Evolutionary conservation across 2,888 invertebrate genomes (phyloP).

Genomic region (Corythucha ciliata): DNA sequence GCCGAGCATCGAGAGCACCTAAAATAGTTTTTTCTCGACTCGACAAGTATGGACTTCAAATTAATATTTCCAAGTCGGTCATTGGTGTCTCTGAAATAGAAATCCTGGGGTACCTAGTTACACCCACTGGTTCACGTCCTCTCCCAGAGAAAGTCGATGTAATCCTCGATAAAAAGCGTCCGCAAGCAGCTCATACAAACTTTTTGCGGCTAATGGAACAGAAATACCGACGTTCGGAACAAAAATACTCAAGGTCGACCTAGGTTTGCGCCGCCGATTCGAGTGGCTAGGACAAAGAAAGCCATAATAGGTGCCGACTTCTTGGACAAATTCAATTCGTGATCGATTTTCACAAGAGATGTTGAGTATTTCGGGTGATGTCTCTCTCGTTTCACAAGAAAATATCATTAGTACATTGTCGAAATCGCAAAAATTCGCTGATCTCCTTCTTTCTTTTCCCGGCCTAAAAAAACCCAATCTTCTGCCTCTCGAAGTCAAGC

Average conservation of each 20-base stretch:
- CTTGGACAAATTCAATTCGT: background rate
- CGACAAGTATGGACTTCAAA: background rate
- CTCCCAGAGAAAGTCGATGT: too few species aligned
- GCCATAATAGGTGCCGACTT: constrained; percentile 30
- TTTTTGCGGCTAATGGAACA: constrained; percentile 33
- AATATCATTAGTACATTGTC: background rate
- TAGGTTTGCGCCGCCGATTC: constrained; percentile 27
- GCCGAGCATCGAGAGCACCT: constrained; percentile 18
- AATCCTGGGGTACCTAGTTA: too few species aligned
- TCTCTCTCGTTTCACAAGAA: background rate
- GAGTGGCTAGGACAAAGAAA: background rate
- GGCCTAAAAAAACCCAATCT: background rate
- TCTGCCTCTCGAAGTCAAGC: constrained; percentile 4
- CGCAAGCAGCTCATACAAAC: too few species aligned
- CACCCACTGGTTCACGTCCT: too few species aligned
- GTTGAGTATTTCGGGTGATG: background rate
- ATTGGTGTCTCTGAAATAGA: too few species aligned
- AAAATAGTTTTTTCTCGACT: constrained; percentile 6
- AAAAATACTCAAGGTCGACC: constrained; percentile 17
- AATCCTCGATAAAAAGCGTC: too few species aligned
- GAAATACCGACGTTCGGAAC: constrained; percentile 28
- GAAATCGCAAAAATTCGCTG: background rate
- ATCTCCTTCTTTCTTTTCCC: background rate
- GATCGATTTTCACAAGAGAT: background rate
- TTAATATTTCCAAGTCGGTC: constrained; percentile 18